phyloP scores from a whole-genome alignment of 2,888 invertebrate species.

The Drosophila multiciliata region DNA sequence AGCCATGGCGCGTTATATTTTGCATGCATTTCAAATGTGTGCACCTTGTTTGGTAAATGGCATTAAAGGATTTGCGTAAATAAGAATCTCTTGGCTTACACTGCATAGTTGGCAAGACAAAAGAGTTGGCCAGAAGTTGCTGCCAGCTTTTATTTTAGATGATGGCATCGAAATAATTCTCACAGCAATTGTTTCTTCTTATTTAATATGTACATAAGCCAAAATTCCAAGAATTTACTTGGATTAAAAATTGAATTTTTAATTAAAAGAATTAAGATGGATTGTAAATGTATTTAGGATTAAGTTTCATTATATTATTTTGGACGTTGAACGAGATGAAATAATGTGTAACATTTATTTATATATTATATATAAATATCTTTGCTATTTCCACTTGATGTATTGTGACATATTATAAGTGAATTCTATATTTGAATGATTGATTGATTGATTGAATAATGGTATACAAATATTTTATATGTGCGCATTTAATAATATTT shows the following conservation, averaged over 20 bases:
- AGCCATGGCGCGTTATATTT: conserved; percentile 69
- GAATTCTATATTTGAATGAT: not conserved
- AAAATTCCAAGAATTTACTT: not conserved
- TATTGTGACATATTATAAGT: not conserved
- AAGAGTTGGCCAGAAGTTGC: conserved; percentile 34
- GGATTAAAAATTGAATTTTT: not conserved
- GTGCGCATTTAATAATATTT: not conserved
- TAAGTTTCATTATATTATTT: not conserved
- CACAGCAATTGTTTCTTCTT: not conserved
- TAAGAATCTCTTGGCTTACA: conserved; percentile 56
- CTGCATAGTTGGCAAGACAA: conserved; percentile 29
- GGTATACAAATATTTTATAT: not conserved
- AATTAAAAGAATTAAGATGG: not conserved
- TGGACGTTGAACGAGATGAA: too few relatives aligned
- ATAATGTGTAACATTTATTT: not conserved
- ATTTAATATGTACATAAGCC: not conserved
- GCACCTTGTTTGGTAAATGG: conserved; percentile 71
- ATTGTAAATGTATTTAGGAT: not conserved
- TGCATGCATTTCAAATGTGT: conserved; percentile 73
- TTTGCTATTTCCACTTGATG: not conserved
- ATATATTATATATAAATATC: not conserved
- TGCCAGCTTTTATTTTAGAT: conserved; percentile 32
- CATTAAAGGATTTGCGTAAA: conserved; percentile 77
- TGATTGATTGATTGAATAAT: not conserved
- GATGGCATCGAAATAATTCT: conserved; percentile 23